Evolutionary conservation across 2,888 invertebrate genomes (phyloP), one percentile per base, ranked within the genome.

Genomic region (Lobophora halterata): DNA sequence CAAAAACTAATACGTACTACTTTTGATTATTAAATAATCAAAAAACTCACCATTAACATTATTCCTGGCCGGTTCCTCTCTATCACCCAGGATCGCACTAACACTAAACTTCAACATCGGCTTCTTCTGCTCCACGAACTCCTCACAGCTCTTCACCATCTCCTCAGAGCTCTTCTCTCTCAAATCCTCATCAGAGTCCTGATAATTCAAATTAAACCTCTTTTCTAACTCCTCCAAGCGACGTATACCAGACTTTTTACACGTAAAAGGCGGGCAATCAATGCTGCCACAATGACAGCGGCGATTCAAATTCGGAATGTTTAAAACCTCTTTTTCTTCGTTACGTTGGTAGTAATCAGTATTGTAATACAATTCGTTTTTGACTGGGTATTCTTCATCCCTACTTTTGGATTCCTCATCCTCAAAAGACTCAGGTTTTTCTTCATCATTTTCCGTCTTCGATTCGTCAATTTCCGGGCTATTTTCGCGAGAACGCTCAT

Each of bases 31-130:
- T 26, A 16, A 6, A 3, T 21, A 10, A 19, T 5, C 14, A 29
- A 29, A 29, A 8, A 1, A 74, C 86, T 78, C 37, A 88, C 88
- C 88, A 40, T 63, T 79, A 3, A 79, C 64, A 41, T 66, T 72
- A 40, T 44, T 77, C 42, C 63, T 78, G 47, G 68, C 80, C 5
- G 66, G 62, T 1, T 79, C 85, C 29, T 79, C 79, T 14, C 89
- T 76, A 55, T 92, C 91, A 1, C 95, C 95, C 61, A 97, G 88
- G 58, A 97, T 97, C 25, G 96, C 96, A 88, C 94, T 96, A 49
- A 97, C 96, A 91, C 96, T 96, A 81, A 97, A 97, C 80, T 96
- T 96, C 61, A 96, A 89, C 67, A 95, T 90, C 9, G 96, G 96
- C 64, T 95, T 95, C 46, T 82, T 85, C 61, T 82, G 89, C 44